Percentiles rank a stretch among this genome's conserved stretches.
Evolutionary conservation across 2,888 invertebrate genomes (phyloP).

Genomic region (Eueremaeus valkanovi): DNA sequence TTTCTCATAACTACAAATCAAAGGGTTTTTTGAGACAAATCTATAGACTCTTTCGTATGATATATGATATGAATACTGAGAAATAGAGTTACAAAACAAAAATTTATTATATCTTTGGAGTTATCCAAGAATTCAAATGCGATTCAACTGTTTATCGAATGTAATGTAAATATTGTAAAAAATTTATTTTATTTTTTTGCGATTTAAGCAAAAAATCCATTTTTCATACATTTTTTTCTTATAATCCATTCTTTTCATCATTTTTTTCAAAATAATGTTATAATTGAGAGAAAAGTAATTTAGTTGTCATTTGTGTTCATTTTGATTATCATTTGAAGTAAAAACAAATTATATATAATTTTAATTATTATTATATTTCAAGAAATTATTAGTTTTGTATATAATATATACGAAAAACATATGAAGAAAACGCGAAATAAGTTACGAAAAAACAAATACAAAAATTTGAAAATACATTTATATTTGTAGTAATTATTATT

Average conservation of each 20-base stretch:
- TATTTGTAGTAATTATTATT: constrained; percentile 14
- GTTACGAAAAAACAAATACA: background rate
- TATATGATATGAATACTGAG: too few species aligned
- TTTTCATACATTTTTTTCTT: too few species aligned
- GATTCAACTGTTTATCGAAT: too few species aligned
- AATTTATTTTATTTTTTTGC: too few species aligned
- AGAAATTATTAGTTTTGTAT: constrained; percentile 7
- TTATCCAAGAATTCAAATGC: too few species aligned
- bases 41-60: background rate
- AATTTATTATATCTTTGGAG: too few species aligned
- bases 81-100: too few species aligned
- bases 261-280: too few species aligned
- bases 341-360: constrained; percentile 9
- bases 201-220: too few species aligned
- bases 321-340: background rate
- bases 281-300: background rate
- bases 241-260: too few species aligned
- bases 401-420: background rate
- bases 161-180: too few species aligned
- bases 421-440: too few species aligned
- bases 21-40: background rate
- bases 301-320: constrained; percentile 22
- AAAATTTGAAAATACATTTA: constrained; percentile 23
- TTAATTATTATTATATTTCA: background rate
- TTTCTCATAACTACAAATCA: background rate